phyloP scores from a whole-genome alignment of 2,113 vertebrate genomes.

The Kobus ellipsiprymnus region DNA sequence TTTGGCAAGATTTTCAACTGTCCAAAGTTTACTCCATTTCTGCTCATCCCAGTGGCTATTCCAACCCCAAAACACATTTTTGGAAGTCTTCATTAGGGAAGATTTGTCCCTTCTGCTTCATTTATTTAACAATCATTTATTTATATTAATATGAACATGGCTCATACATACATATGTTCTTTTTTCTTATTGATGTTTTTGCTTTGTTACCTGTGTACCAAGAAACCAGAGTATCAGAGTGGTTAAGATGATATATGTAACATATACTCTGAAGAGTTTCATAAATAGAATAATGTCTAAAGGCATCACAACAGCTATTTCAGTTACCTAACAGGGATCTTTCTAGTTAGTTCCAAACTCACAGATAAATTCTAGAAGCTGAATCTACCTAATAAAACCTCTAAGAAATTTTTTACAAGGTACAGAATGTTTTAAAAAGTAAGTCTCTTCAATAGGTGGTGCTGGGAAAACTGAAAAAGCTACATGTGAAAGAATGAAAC shows the following conservation, averaged over 20 bases:
- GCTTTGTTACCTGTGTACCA: not conserved
- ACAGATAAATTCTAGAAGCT: not conserved
- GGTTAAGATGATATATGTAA: not conserved
- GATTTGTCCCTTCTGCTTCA: not conserved
- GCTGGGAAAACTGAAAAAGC: not conserved
- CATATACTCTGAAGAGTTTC: not conserved
- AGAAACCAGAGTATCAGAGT: not conserved
- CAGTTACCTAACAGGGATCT: not conserved
- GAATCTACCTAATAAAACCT: not conserved
- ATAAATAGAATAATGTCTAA: not conserved
- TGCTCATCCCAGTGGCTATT: not conserved
- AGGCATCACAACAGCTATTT: not conserved
- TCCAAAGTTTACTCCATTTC: not conserved
- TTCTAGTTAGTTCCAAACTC: not conserved
- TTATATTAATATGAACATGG: not conserved
- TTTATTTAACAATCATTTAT: not conserved
- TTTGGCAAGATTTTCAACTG: not conserved
- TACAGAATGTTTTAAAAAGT: not conserved
- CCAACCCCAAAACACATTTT: not conserved
- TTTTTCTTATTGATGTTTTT: not conserved
- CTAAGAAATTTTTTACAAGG: not conserved
- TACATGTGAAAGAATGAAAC: not conserved
- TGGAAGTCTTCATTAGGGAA: not conserved
- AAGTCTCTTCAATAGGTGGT: not conserved
- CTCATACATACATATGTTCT: not conserved